Percentiles rank a stretch among this genome's conserved stretches.
These are phyloP conservation scores for Sminthopsis crassicaudata DNA, from an alignment of 2,113 vertebrate genomes.

Conservation along the genomic window DNA sequence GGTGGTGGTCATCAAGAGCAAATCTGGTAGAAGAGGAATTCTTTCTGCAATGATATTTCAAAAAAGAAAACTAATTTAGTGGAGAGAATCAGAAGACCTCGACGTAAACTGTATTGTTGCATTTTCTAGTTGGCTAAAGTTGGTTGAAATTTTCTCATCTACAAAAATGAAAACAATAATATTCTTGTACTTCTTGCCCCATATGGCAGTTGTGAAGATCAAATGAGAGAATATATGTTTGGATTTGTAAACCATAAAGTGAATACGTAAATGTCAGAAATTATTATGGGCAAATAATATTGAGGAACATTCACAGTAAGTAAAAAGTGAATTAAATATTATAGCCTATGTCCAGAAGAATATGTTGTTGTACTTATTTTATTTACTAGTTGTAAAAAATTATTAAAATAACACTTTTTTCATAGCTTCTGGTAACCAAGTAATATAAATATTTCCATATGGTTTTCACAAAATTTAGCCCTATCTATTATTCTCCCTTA, in stretches of 20 bases:
- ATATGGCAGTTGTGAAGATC: background rate
- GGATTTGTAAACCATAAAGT: background rate
- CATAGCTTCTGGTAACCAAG: constrained; percentile 36
- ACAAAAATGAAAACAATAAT: background rate
- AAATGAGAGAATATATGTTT: background rate
- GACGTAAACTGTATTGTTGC: too few species aligned
- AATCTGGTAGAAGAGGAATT: background rate
- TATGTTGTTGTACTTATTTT: background rate
- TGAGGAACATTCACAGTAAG: background rate
- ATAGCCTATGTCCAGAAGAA: background rate
- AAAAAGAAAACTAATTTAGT: background rate
- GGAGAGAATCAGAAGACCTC: background rate
- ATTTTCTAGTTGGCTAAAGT: background rate
- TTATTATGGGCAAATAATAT: background rate
- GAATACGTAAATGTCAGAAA: background rate
- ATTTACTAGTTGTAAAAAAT: constrained; percentile 15
- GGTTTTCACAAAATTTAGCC: constrained; percentile 15
- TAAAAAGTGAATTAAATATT: constrained; percentile 36
- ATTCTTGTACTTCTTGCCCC: background rate
- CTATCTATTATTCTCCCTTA: background rate
- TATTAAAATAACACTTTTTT: constrained; percentile 37
- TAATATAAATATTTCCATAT: constrained; percentile 35
- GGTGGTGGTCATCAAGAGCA: background rate
- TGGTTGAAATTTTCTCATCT: background rate
- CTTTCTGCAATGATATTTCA: background rate